Evolutionary conservation across 92 coral and sea anemone species (phyloP), one percentile per base, ranked within the genome.

Genomic region (Palythoa grandis): DNA sequence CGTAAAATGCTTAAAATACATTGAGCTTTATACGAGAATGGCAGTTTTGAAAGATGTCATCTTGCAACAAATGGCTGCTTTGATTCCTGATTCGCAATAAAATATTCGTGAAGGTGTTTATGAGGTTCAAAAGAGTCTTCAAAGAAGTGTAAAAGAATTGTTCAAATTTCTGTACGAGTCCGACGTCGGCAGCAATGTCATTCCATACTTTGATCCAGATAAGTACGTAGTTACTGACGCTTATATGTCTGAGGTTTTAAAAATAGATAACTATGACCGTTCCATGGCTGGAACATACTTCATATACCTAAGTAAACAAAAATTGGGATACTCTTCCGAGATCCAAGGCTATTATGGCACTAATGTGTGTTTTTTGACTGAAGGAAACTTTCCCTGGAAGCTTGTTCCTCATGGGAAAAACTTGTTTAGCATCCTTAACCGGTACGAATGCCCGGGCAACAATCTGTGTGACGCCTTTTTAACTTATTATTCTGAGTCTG

Each of bases 121-220:
- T 54, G 87, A 16, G 10, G 13, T 2, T n/a, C n/a, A 2, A 43
- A 53, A 15, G 20, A 11, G 9, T 16, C 15, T 74, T 17, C 63
- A 25, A 37, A 29, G 17, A 39, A 19, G 22, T 10, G 29, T 37
- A 25, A 37, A 10, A 9, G 9, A 19, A 9, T 58, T 84, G 11
- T 35, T 84, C 3, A 70, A 56, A n/a, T 84, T 84, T 24, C 88
- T 84, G 22, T 85, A 68, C 58, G 71, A 52, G 16, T 10, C 72
- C 25, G 85, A 85, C 20, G 1, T 53, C 47, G 88, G 88, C 2
- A 24, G 17, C n/a, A 56, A 85, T 16, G 74, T 72, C 60, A 74
- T 85, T 66, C 85, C 83, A 7, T 85, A 85, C 66, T 85, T 72
- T 85, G 88, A 85, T 58, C 88, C 88, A 17, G 83, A 85, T 17